These are phyloP conservation scores for Cantharis nigra DNA, from an alignment of 2,888 invertebrate species.

Conservation along the genomic window DNA sequence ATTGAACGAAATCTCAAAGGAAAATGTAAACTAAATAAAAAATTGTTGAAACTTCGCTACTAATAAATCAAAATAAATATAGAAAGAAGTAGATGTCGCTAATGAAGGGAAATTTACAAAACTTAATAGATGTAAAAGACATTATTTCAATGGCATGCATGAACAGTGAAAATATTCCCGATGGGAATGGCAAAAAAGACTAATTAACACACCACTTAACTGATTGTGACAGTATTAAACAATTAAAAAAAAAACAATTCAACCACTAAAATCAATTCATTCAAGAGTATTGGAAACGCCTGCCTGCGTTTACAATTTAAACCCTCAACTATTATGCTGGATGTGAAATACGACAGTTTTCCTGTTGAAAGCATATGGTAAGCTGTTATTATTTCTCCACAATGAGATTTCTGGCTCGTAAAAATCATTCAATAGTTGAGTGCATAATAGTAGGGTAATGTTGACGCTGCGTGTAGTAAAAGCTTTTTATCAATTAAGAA, in stretches of 20 bases:
- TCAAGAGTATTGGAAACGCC: constrained; percentile 26
- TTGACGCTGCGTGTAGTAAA: not conserved
- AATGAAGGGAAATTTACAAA: not conserved
- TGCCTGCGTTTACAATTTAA: constrained; percentile 28
- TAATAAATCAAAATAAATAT: not conserved
- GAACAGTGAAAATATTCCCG: not conserved
- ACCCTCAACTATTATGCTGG: constrained; percentile 32
- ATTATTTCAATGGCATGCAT: not conserved
- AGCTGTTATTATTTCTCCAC: constrained; percentile 32
- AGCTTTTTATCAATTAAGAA: not conserved
- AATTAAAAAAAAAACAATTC: not conserved
- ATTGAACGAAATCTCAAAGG: not conserved
- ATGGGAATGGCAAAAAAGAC: not conserved
- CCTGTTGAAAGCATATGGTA: constrained; percentile 37
- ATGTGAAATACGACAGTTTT: constrained; percentile 38
- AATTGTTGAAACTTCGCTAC: not conserved
- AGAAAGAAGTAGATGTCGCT: not conserved
- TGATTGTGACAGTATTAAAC: not conserved
- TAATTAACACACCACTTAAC: not conserved
- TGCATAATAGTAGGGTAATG: constrained; percentile 2
- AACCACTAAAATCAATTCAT: constrained; percentile 13
- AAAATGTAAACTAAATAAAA: not conserved
- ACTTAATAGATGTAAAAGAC: not conserved
- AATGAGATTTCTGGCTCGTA: constrained; percentile 25
- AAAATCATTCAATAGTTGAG: constrained; percentile 5